phyloP scores from a whole-genome alignment of 2,113 vertebrate genomes.

The Sinosuthora webbiana region DNA sequence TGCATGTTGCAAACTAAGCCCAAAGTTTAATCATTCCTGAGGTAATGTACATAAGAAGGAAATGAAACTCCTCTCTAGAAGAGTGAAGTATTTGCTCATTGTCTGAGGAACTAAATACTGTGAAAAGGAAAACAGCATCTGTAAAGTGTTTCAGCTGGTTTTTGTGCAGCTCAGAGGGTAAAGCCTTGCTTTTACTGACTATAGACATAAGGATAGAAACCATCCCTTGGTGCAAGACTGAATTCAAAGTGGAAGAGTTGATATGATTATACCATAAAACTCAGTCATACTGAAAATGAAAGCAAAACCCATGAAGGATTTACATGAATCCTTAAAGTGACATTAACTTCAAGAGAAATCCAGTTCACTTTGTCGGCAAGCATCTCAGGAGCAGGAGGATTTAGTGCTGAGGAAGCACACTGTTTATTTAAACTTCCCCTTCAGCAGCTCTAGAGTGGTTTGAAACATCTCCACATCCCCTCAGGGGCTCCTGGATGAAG shows the following conservation, averaged over 20 bases:
- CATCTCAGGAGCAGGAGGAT: background rate
- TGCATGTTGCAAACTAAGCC: background rate
- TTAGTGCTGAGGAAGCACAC: background rate
- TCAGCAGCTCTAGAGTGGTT: background rate
- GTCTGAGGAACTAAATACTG: background rate
- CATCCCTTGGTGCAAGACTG: background rate
- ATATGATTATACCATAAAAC: background rate
- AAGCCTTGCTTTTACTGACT: background rate
- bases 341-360: conserved; percentile 6
- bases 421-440: conserved; percentile 19
- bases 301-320: conserved; percentile 3
- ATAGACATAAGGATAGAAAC: background rate
- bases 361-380: background rate
- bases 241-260: background rate
- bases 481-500: background rate
- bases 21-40: background rate
- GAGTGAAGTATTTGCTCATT: background rate
- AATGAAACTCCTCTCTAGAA: background rate
- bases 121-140: background rate
- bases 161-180: background rate
- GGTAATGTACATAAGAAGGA: background rate
- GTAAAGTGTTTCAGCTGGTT: background rate
- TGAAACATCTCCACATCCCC: background rate
- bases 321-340: conserved; percentile 6
- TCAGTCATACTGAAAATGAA: conserved; percentile 1